Base-by-base conservation (phyloP, 2,113 vertebrate genomes). In the Stictonetta naevosa region DNA sequence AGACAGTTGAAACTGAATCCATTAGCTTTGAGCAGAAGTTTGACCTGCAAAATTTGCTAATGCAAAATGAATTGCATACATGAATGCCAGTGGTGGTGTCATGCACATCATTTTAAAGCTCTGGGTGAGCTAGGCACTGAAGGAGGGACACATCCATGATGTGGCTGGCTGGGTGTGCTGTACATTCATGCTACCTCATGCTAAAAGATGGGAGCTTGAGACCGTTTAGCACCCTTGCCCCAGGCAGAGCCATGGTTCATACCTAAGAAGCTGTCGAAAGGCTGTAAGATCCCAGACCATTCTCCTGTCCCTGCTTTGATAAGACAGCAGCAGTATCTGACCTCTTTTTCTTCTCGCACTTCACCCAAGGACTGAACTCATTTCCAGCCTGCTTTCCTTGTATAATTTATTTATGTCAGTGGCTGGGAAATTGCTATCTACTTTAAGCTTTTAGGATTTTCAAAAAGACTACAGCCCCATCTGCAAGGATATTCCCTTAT, bases 341-440 rank as follows among this genome's bases (percentile, higher is more conserved):
- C 87, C 87, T 87, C 79, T 67, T 96, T 95, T 85, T 44, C 78
- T 74, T 82, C 66, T 52, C 4, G 3, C 40, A 46, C 71, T 91
- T 83, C 25, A 62, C 44, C 40, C 44, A 59, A 85, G 78, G 31
- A 88, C 80, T 66, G 55, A 71, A 52, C 69, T 97, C 8, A 20
- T 59, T 89, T 95, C 60, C 33, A 89, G 4, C 44, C 77, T 3
- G 7, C 66, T 89, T 95, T 89, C 82, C 85, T 90, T 42, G 52
- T 59, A 86, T 96, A 90, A 96, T 96, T 95, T 95, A 93, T 96
- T 97, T 60, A 96, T 95, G 93, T 83, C 85, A 88, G 50, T 77
- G 40, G 31, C 3, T 86, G 79, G 46, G 34, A 97, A 94, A 94
- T 90, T 91, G 71, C 90, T 59, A 93, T 88, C 59, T 69, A 77